Conservation (phyloP, 2,113 vertebrate genomes). For the Phalacrocorax brasilianus region DNA sequence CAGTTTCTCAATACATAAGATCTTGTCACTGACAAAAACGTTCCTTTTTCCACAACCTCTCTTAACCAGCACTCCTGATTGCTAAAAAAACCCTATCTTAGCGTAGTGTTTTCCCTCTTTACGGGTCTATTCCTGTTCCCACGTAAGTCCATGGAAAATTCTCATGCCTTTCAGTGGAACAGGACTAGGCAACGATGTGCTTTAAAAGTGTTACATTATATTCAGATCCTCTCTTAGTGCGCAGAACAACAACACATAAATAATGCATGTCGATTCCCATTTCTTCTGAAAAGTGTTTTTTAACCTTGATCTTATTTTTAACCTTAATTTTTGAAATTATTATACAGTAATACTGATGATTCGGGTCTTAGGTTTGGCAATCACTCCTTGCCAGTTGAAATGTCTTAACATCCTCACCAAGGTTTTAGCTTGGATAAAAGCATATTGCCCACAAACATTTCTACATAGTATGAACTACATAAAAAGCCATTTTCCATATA, state of each 20-base stretch:
- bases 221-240: neutral
- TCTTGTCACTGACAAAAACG: neutral
- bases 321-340: neutral
- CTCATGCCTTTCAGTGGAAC: neutral
- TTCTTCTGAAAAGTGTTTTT: neutral
- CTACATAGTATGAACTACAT: neutral
- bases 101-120: neutral
- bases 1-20: neutral
- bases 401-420: neutral
- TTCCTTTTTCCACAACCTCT: neutral
- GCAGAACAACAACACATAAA: neutral
- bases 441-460: neutral
- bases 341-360: constrained; percentile 7
- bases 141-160: neutral
- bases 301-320: neutral
- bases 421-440: neutral
- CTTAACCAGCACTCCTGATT: neutral
- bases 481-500: constrained; percentile 10
- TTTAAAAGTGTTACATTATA: neutral
- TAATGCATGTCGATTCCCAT: neutral
- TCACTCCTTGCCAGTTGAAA: neutral
- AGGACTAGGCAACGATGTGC: neutral
- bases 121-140: neutral
- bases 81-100: neutral
- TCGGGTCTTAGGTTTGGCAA: neutral